Conservation (phyloP, 2,888 invertebrate species). For the Rhamphomyia laevipes region DNA sequence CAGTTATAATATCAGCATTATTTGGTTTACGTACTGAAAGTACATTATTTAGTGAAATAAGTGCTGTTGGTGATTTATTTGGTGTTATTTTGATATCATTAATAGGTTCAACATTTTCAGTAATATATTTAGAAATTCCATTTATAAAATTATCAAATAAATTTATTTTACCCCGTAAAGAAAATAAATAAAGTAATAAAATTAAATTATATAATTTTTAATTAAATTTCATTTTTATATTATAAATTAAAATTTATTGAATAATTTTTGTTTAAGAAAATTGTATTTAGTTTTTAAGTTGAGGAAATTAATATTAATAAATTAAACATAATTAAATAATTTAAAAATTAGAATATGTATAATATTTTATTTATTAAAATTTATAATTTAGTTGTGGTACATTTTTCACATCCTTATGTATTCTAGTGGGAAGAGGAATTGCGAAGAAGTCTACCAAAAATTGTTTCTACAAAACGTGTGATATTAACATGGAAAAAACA, state of each 20-base stretch:
- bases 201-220: not conserved
- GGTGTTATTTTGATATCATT: constrained; percentile 20
- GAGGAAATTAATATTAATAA: not conserved
- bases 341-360: too few species aligned
- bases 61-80: constrained; percentile 22
- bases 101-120: constrained; percentile 17
- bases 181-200: not conserved
- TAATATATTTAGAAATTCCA: constrained; percentile 24
- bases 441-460: too few species aligned
- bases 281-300: not conserved
- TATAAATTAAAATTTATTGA: not conserved
- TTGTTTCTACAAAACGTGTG: too few species aligned
- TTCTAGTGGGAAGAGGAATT: too few species aligned
- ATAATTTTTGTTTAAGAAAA: not conserved
- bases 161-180: constrained; percentile 13
- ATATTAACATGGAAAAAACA: too few species aligned
- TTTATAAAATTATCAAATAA: constrained; percentile 21
- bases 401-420: too few species aligned
- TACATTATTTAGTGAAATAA: constrained; percentile 23
- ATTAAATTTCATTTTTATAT: not conserved
- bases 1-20: constrained; percentile 20
- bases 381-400: too few species aligned
- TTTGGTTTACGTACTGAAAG: constrained; percentile 23
- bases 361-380: too few species aligned
- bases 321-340: not conserved